Evolutionary conservation across 2,888 invertebrate genomes (phyloP).

Genomic region (Orthosia incerta): DNA sequence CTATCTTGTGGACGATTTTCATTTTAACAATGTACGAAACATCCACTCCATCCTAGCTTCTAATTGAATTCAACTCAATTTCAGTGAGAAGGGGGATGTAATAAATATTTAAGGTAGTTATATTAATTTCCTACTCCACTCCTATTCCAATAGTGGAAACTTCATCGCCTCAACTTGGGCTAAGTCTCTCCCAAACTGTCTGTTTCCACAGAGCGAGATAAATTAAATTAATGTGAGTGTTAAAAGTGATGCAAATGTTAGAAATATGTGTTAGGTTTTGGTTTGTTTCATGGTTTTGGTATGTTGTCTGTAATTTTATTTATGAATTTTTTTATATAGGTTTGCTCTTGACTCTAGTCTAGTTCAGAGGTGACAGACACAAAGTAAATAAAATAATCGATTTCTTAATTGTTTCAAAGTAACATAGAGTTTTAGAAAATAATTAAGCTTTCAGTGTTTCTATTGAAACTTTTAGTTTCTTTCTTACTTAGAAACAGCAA

Average conservation of each 20-base stretch:
- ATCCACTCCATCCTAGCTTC: constrained; percentile 21
- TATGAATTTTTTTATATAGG: too few species aligned
- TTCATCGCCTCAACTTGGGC: constrained; percentile 68
- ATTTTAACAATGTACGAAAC: constrained; percentile 11
- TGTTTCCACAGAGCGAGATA: constrained; percentile 75
- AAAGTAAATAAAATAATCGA: too few species aligned
- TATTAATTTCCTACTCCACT: constrained; percentile 67
- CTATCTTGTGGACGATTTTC: background rate
- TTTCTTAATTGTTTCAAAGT: background rate
- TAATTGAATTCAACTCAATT: constrained; percentile 47
- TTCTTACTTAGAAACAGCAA: background rate
- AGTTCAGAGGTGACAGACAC: too few species aligned
- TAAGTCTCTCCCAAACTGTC: constrained; percentile 73
- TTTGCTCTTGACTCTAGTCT: too few species aligned
- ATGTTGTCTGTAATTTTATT: too few species aligned
- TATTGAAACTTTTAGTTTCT: too few species aligned
- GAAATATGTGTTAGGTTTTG: constrained; percentile 23
- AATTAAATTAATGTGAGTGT: constrained; percentile 77
- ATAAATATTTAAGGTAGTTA: constrained; percentile 66
- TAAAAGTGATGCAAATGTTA: constrained; percentile 58
- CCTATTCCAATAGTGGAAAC: constrained; percentile 69
- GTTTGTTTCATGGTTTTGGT: background rate
- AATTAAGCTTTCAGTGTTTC: too few species aligned
- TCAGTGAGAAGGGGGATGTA: constrained; percentile 37
- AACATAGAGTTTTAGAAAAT: background rate